Conservation (phyloP, 1,140 invertebrate species). For the Riptortus pedestris region DNA sequence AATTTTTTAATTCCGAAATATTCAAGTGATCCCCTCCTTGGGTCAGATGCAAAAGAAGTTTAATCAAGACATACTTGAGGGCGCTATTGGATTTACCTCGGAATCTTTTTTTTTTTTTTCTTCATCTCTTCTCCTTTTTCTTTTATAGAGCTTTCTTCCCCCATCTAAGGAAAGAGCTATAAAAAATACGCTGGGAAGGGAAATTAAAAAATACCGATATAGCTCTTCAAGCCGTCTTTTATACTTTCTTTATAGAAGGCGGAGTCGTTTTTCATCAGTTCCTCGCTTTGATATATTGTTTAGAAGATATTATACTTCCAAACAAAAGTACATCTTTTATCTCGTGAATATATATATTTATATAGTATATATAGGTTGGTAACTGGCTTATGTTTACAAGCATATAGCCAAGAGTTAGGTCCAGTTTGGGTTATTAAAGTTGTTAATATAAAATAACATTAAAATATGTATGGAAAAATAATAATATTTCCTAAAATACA, state of each 20-base stretch:
- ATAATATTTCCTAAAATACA: too few species aligned
- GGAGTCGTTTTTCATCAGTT: background rate
- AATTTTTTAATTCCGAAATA: constrained; percentile 22
- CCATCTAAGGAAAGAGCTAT: background rate
- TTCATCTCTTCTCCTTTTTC: background rate
- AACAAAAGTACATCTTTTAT: too few species aligned
- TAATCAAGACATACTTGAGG: constrained; percentile 23
- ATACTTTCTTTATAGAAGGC: background rate
- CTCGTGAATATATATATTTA: too few species aligned
- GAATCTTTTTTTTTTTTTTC: constrained; percentile 17
- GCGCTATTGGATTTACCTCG: constrained; percentile 20
- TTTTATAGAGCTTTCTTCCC: constrained; percentile 8
- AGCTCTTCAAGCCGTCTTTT: too few species aligned
- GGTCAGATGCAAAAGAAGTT: constrained; percentile 17
- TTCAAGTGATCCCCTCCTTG: background rate
- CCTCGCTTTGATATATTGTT: background rate
- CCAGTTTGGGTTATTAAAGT: too few species aligned
- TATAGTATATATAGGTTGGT: too few species aligned
- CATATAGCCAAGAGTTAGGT: too few species aligned
- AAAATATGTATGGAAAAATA: too few species aligned
- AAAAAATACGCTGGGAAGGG: constrained; percentile 1
- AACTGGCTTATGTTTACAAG: too few species aligned
- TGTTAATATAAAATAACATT: too few species aligned
- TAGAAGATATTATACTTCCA: background rate
- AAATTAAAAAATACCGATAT: constrained; percentile 21